Evolutionary conservation across 1,140 invertebrate genomes (phyloP).

Genomic region (Calephelis virginiensis): DNA sequence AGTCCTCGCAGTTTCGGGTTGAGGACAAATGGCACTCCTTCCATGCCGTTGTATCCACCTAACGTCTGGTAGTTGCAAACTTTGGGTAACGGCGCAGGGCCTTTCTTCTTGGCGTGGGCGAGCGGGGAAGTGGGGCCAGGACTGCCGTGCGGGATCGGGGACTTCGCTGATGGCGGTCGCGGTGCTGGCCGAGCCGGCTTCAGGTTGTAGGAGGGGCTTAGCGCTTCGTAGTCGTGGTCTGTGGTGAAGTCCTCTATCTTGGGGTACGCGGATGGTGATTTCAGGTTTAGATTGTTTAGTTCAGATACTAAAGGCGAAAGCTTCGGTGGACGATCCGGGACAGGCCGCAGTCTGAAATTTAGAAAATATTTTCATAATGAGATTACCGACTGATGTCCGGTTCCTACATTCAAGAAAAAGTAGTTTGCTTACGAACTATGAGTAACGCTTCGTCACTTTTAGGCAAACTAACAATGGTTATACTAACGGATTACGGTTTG

Average conservation of each 20-base stretch:
- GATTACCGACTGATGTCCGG: too few relatives aligned
- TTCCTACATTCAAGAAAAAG: too few relatives aligned
- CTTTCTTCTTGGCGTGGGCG: constrained; percentile 42
- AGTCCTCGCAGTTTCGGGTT: constrained; percentile 73
- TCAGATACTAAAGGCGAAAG: constrained; percentile 61
- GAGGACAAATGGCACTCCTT: constrained; percentile 72
- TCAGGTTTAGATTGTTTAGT: constrained; percentile 67
- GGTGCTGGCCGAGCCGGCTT: constrained; percentile 63
- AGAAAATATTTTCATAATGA: background rate
- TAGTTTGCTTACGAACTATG: too few relatives aligned
- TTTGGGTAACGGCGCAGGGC: constrained; percentile 55
- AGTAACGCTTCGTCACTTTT: too few relatives aligned
- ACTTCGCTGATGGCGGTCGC: constrained; percentile 41
- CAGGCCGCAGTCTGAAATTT: constrained; percentile 47
- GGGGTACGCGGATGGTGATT: constrained; percentile 47
- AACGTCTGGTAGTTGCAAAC: constrained; percentile 58
- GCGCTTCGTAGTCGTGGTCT: constrained; percentile 67
- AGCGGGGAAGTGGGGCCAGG: constrained; percentile 37
- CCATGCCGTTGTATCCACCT: constrained; percentile 59
- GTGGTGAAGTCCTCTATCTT: constrained; percentile 57
- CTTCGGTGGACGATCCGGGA: constrained; percentile 70
- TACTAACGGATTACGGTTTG: too few relatives aligned
- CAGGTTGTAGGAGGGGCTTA: constrained; percentile 64
- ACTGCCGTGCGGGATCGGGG: constrained; percentile 38
- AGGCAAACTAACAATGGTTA: too few relatives aligned